phyloP scores from a whole-genome alignment of 2,888 invertebrate species.

The Auanema sp. region DNA sequence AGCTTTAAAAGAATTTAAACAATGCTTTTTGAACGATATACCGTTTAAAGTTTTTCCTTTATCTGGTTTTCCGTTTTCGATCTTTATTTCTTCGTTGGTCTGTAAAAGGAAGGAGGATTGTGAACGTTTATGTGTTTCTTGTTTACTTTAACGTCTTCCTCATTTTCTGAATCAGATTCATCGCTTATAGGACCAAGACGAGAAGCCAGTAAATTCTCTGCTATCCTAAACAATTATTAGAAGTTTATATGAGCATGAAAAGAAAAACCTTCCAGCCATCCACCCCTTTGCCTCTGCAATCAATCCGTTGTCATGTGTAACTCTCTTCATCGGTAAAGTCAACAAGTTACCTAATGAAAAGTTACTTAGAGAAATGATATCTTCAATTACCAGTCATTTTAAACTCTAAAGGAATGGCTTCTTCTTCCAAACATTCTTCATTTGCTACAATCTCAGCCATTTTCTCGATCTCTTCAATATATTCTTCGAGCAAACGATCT shows the following conservation, averaged over 20 bases:
- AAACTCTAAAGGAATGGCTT: slow-evolving; percentile 54
- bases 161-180: slow-evolving; percentile 35
- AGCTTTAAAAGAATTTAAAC: no score
- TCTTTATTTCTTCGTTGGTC: no score
- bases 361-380: no score
- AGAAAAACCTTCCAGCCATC: slow-evolving; percentile 33
- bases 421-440: slow-evolving; percentile 48
- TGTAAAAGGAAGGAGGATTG: background rate
- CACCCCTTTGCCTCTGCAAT: slow-evolving; percentile 39
- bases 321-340: slow-evolving; percentile 28
- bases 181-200: slow-evolving; percentile 23
- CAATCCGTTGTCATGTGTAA: slow-evolving; percentile 27
- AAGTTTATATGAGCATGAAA: background rate
- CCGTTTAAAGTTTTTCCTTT: no score
- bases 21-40: no score
- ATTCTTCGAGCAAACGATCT: slow-evolving; percentile 51
- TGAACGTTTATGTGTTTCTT: slow-evolving; percentile 11
- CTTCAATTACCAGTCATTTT: slow-evolving; percentile 46
- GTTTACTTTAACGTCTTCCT: slow-evolving; percentile 19
- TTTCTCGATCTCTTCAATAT: slow-evolving; percentile 61
- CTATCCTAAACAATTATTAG: slow-evolving; percentile 22
- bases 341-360: slow-evolving; percentile 24
- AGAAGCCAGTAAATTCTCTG: slow-evolving; percentile 41
- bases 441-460: slow-evolving; percentile 57
- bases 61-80: no score